A percentile compares a stretch with the other conserved stretches of the same genome.
These are phyloP conservation scores for Megalonaias nervosa DNA, from an alignment of 1,140 invertebrate species.

Conservation along the genomic window DNA sequence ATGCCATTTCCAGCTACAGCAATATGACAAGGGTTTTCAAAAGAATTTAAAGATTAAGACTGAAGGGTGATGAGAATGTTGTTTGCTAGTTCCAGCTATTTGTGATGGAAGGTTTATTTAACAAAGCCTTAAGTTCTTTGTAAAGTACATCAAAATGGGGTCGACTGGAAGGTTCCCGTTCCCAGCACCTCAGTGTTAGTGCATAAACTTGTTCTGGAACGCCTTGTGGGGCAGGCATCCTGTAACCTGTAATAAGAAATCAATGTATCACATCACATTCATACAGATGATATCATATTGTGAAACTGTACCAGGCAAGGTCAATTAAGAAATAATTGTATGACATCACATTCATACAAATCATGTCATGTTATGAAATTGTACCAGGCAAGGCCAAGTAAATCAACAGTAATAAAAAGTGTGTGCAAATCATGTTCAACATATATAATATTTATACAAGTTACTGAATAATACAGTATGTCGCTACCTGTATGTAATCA, in stretches of 20 bases:
- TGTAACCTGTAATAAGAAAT: slow-evolving; percentile 78
- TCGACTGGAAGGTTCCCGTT: slow-evolving; percentile 90
- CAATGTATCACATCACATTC: neutral
- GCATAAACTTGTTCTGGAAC: slow-evolving; percentile 92
- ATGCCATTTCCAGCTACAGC: too few species aligned
- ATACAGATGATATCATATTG: neutral
- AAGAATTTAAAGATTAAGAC: too few species aligned
- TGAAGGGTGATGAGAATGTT: too few species aligned
- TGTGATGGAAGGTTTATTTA: slow-evolving; percentile 15
- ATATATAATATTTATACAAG: too few species aligned
- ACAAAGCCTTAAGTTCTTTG: slow-evolving; percentile 19
- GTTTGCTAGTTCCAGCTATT: slow-evolving; percentile 24
- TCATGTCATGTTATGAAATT: neutral
- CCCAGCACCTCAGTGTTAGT: slow-evolving; percentile 94
- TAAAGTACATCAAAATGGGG: slow-evolving; percentile 86
- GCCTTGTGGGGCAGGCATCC: slow-evolving; percentile 91
- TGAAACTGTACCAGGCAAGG: neutral
- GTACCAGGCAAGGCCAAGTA: neutral
- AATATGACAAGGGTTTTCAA: too few species aligned
- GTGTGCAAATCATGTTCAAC: neutral
- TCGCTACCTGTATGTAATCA: too few species aligned
- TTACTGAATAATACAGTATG: too few species aligned
- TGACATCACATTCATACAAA: neutral
- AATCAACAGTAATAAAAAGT: too few species aligned
- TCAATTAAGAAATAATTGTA: neutral